Base-by-base conservation (phyloP, 1,140 invertebrate species). In the Drosophila insularis region DNA sequence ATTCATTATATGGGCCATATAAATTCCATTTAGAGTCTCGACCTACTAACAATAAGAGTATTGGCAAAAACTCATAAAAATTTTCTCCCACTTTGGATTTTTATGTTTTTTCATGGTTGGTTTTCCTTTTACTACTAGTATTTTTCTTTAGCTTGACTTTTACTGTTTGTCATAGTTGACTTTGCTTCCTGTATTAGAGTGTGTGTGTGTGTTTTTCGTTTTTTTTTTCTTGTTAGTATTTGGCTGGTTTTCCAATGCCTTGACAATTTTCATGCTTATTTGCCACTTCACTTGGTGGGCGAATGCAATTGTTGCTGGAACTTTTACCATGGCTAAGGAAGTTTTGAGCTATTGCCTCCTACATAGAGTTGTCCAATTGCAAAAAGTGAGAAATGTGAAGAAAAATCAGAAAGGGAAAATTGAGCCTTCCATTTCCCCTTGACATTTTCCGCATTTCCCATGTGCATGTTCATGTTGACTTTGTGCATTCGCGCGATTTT, bases 401-500 rank as follows among this genome's bases (percentile, higher is more conserved):
- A 17, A 7, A 43, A 43, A 21, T 10, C 7, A 50, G 19, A 50
- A 50, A 21, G 17, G 10, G 43, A 50, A 50, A 50, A 50, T 50
- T 8, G 43, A 21, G 19, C 43, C 43, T 39, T 27, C 46, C 32
- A 35, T 60, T 43, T 63, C 14, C 17, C 50, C 21, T 4, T 21
- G 19, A 50, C 13, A 17, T 37, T 54, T 58, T 61, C 35, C 43
- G 11, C 55, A 35, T 39, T 37, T 23, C 46, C 40, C 37, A 40
- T 40, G 39, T 55, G 46, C 59, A 39, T 53, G 72, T 70, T 46
- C 55, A 64, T 64, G 74, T 64, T 70, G 67, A 72, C 69, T 77
- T 77, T 73, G 70, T 81, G 78, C 69, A 81, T 50, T 67, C 69
- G 73, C 69, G 53, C 78, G 40, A 50, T 50, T 67, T 70, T 62